Evolutionary conservation across 2,113 vertebrate species (phyloP), one percentile per base, ranked within the genome.

Genomic region (Cervus canadensis): DNA sequence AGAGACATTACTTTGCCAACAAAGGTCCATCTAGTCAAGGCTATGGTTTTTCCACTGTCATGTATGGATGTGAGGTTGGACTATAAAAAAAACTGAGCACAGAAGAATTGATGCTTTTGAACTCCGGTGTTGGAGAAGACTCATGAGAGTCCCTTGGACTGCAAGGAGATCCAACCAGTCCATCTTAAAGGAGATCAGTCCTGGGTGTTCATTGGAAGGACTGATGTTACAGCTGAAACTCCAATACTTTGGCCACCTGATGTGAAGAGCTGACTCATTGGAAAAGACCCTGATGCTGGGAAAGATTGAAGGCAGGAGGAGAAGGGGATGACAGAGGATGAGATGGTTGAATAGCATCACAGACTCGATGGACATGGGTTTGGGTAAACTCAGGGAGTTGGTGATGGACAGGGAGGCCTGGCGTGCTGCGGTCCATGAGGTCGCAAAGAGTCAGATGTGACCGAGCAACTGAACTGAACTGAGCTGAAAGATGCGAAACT

Each of bases 371-470:
- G 62, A n/a, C 33, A 19, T 19, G 33, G 33, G 62, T 64, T 64
- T 17, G 33, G 16, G 62, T n/a, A 15, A 7, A 64, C 62, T n/a
- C 30, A 1, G 7, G 33, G 8, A 10, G 33, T 67, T n/a, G 62
- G 62, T n/a, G 33, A 67, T n/a, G 33, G 62, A 67, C 16, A 67
- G 62, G 16, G 33, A 67, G 62, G 33, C 33, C 62, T 67, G 62
- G 33, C 16, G 0, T 67, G 64, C 64, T 67, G 64, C 0, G 2
- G 8, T 67, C n/a, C 33, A 19, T 36, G 33, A 16, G 33, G 64
- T 67, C 8, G 4, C 33, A n/a, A 19, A 67, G 16, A 67, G 4
- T 67, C 0, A 0, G 16, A 67, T 4, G 5, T 0, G 4, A 36
- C 64, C 21, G 62, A 19, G 33, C 0, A 0, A n/a, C 62, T n/a